These are phyloP conservation scores for Triplophysa bombifrons DNA, from an alignment of 2,797 vertebrate species.

Conservation along the genomic window DNA sequence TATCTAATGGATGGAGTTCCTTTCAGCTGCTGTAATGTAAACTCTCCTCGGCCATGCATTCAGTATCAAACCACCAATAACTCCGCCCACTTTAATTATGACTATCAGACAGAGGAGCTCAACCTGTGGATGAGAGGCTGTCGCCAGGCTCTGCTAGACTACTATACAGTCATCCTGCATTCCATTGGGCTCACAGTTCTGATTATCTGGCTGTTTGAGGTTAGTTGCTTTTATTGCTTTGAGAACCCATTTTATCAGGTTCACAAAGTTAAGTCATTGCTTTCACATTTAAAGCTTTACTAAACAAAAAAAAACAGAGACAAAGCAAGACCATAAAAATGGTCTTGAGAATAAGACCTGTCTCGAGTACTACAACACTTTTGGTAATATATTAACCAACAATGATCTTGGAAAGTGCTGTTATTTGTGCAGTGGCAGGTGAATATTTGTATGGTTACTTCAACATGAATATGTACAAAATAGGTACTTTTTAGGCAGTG, in stretches of 20 bases:
- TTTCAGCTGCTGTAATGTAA: constrained; percentile 91
- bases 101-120: constrained; percentile 84
- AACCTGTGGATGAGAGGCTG: constrained; percentile 90
- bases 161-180: constrained; percentile 86
- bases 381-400: too few relatives aligned
- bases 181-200: constrained; percentile 84
- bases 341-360: too few relatives aligned
- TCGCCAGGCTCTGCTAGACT: constrained; percentile 83
- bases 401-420: too few relatives aligned
- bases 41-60: constrained; percentile 89
- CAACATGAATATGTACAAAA: too few relatives aligned
- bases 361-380: too few relatives aligned
- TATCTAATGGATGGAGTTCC: constrained; percentile 87
- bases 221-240: constrained; percentile 61
- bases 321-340: too few relatives aligned
- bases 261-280: neutral
- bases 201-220: constrained; percentile 91
- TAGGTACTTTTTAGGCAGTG: too few relatives aligned
- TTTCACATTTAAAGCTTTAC: too few relatives aligned
- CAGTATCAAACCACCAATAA: constrained; percentile 89
- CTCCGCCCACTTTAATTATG: constrained; percentile 88
- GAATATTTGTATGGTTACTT: too few relatives aligned
- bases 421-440: too few relatives aligned
- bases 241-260: too few relatives aligned
- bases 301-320: too few relatives aligned